A percentile compares a stretch with the other conserved stretches of the same genome.
Conservation (phyloP, 1,140 invertebrate genomes). For the Macrocentrus cingulum region DNA sequence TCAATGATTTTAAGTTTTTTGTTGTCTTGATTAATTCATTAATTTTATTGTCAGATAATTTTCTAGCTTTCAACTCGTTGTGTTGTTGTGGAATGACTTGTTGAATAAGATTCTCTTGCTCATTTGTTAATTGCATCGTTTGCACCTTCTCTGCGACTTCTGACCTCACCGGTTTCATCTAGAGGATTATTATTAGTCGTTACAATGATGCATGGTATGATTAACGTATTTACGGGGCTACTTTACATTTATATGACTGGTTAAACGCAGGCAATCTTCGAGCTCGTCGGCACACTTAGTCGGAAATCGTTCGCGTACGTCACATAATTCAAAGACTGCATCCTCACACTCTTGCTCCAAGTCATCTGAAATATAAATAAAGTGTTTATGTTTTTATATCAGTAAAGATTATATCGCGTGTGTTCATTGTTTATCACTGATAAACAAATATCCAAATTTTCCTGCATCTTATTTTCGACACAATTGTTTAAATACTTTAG, state of each 20-base stretch:
- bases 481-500: no score
- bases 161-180: constrained; percentile 5
- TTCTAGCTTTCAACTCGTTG: not conserved
- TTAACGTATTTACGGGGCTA: not conserved
- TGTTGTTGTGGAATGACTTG: not conserved
- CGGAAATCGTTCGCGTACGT: constrained; percentile 41
- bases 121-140: not conserved
- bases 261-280: constrained; percentile 33
- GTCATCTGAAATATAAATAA: constrained; percentile 30
- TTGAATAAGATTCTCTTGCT: not conserved
- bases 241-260: constrained; percentile 37
- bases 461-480: no score
- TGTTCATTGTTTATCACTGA: no score
- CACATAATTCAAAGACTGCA: constrained; percentile 40
- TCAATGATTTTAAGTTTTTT: not conserved
- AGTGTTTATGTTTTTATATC: constrained; percentile 1
- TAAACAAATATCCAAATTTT: no score
- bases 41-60: not conserved
- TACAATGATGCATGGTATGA: not conserved
- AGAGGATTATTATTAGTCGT: not conserved
- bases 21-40: not conserved
- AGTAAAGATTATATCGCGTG: no score
- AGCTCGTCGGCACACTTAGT: constrained; percentile 37
- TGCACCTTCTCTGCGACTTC: not conserved
- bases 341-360: constrained; percentile 44